Conservation (phyloP, 2,797 vertebrate species). For the Acrossocheilus wenchowensis region DNA sequence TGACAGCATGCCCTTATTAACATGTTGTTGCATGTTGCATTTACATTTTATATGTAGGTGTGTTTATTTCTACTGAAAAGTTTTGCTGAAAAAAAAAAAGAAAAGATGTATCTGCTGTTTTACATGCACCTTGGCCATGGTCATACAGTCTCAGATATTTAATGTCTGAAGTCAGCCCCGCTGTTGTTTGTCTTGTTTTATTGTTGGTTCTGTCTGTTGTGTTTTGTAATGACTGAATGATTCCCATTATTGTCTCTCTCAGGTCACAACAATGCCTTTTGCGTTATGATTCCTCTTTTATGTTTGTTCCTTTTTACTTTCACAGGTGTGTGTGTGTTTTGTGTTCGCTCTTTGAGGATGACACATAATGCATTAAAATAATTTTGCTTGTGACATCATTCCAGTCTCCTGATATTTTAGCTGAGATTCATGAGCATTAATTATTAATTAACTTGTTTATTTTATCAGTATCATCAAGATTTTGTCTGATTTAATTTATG, state of each 20-base stretch:
- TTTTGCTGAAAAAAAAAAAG: not conserved
- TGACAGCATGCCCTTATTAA: conserved; percentile 32
- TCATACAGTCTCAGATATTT: not conserved
- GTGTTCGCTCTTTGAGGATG: not conserved
- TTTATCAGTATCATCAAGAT: not conserved
- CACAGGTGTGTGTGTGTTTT: not conserved
- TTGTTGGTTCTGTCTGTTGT: not conserved
- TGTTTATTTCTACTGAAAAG: not conserved
- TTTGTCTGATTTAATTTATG: conserved; percentile 13
- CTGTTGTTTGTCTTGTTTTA: conserved; percentile 9
- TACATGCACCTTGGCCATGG: not conserved
- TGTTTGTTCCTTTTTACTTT: conserved; percentile 10
- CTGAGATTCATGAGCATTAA: not conserved
- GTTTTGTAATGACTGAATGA: not conserved
- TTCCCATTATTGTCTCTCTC: conserved; percentile 7
- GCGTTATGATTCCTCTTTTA: not conserved
- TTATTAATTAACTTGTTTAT: not conserved
- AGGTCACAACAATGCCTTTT: not conserved
- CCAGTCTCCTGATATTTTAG: not conserved
- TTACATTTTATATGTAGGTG: not conserved
- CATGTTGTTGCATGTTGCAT: not conserved
- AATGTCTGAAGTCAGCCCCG: not conserved
- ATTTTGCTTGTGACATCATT: conserved; percentile 2
- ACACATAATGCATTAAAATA: not conserved
- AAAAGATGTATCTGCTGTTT: not conserved